Percentiles rank a stretch among this genome's conserved stretches.
phyloP scores from a whole-genome alignment of 1,140 invertebrate genomes.

The Drosophila persimilis region DNA sequence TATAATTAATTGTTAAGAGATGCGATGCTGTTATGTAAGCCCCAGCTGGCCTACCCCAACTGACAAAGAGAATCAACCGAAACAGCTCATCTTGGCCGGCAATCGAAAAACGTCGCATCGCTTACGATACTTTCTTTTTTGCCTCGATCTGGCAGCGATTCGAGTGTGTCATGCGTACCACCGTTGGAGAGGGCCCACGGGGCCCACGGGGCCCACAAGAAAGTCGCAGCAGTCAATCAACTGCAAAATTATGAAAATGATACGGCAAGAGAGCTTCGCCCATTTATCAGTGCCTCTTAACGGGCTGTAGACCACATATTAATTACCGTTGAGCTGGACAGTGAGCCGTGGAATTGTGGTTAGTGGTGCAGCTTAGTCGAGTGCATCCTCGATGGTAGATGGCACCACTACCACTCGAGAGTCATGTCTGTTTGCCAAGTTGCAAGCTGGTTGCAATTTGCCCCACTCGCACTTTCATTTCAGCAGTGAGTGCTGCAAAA shows the following conservation, averaged over 20 bases:
- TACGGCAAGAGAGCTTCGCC: conserved; percentile 30
- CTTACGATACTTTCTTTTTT: conserved; percentile 72
- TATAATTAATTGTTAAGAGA: conserved; percentile 47
- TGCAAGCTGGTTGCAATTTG: conserved; percentile 18
- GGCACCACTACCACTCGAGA: conserved; percentile 29
- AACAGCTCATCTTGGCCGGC: conserved; percentile 33
- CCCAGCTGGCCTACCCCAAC: conserved; percentile 71
- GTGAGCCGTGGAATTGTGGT: conserved; percentile 58
- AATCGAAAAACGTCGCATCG: conserved; percentile 24
- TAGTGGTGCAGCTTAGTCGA: conserved; percentile 34
- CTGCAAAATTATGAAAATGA: conserved; percentile 65
- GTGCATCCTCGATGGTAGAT: neutral
- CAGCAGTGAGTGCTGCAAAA: conserved; percentile 17
- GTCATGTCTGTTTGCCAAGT: conserved; percentile 21
- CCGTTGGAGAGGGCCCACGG: neutral
- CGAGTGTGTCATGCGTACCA: conserved; percentile 18
- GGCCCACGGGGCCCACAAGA: conserved; percentile 46
- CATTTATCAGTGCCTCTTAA: conserved; percentile 39
- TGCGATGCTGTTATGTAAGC: conserved; percentile 57
- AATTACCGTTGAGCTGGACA: conserved; percentile 29
- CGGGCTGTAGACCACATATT: conserved; percentile 24
- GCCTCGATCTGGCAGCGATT: conserved; percentile 23
- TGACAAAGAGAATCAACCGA: conserved; percentile 41
- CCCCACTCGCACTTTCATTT: conserved; percentile 69
- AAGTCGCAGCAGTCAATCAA: conserved; percentile 66